phyloP scores from a whole-genome alignment of 1,140 invertebrate genomes.

The Aphidius ervi region DNA sequence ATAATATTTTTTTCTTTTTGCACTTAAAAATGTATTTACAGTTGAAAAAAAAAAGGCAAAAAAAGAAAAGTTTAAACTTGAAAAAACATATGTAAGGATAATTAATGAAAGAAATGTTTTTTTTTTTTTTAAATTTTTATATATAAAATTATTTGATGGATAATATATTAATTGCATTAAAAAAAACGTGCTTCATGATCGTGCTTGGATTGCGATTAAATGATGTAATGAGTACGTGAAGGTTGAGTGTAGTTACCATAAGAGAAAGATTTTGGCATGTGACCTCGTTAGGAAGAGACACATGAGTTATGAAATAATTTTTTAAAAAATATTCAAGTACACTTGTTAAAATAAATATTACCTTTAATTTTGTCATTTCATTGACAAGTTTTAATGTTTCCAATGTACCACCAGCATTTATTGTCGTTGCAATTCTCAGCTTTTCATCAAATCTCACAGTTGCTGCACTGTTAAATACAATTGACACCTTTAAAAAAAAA shows the following conservation, averaged over 20 bases:
- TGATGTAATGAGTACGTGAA: conserved; percentile 18
- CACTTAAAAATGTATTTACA: too few relatives aligned
- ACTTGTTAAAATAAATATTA: conserved; percentile 28
- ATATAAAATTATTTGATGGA: conserved; percentile 1
- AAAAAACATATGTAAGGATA: not conserved
- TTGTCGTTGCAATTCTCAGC: conserved; percentile 58
- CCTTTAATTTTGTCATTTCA: conserved; percentile 52
- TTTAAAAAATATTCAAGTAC: not conserved
- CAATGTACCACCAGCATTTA: conserved; percentile 64
- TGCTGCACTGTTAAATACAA: conserved; percentile 65
- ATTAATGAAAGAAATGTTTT: not conserved
- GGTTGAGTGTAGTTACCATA: conserved; percentile 3
- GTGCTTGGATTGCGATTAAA: conserved; percentile 12
- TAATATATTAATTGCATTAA: conserved; percentile 6
- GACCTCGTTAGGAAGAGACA: conserved; percentile 17
- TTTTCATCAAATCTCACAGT: conserved; percentile 66
- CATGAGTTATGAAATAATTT: conserved; percentile 24
- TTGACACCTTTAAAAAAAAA: conserved; percentile 44
- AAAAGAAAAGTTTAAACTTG: not conserved
- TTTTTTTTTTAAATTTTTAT: not conserved
- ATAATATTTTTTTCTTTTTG: too few relatives aligned
- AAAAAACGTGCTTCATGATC: not conserved
- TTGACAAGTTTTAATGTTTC: conserved; percentile 53
- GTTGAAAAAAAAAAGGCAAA: too few relatives aligned
- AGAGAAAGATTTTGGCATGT: conserved; percentile 23